Base-by-base conservation (phyloP, 1,140 invertebrate species). In the Dendrolimus punctatus region DNA sequence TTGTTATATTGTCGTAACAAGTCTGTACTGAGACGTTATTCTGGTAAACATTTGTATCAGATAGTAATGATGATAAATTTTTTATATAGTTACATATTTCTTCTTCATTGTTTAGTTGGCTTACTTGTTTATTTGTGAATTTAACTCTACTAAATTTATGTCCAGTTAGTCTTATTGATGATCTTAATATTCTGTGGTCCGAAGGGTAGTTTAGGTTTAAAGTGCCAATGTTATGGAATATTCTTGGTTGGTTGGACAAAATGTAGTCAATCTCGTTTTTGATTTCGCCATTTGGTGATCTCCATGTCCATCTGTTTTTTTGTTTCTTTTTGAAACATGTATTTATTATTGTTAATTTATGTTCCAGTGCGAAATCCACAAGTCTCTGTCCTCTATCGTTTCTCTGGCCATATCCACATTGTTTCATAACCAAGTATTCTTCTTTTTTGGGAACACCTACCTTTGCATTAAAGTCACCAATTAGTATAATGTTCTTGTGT, bases 191-290 rank as follows among this genome's bases (percentile, higher is more conserved):
- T 52, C 51, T 52, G 38, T 52, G 51, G 40, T 52, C 51, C 38
- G 51, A 38, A 43, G 51, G 38, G 43, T 38, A 45, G 51, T 52
- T 52, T 8, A 41, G 10, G 40, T 52, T 52, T 10, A 52, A 8
- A 9, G 39, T 38, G 39, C 46, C 51, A 39, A 52, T 52, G 39
- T 52, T 52, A 37, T 8, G 41, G 38, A 52, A 52, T 43, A 52
- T 37, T 5, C 46, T 44, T 38, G 42, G 42, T 46, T 51, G 40
- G 38, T 51, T 51, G 41, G 49, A 40, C 38, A 10, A 10, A 23
- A 55, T 40, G n/a, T 44, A 56, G 9, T 56, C 54, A 37, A 56
- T 50, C 46, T 56, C 54, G 46, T 56, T 56, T 46, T 46, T 56
- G 8, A 40, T 9, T 56, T 50, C 40, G 9, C 48, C 48, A n/a